phyloP scores from a whole-genome alignment of 2,888 invertebrate genomes.

The Clunio marinus region DNA sequence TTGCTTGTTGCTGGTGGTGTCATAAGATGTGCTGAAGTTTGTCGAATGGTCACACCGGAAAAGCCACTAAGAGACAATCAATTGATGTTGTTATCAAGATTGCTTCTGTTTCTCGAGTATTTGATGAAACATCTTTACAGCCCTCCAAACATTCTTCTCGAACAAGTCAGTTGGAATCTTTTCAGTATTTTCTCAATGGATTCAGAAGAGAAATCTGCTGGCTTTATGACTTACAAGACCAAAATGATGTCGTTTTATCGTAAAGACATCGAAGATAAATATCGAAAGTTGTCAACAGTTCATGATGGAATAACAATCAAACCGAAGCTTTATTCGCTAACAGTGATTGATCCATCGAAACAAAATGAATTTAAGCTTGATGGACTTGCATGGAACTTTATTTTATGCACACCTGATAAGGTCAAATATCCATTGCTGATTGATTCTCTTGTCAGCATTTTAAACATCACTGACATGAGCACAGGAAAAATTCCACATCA shows the following conservation, averaged over 20 bases:
- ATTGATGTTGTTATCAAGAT: constrained; percentile 73
- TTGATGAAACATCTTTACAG: constrained; percentile 94
- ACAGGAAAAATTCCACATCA: constrained; percentile 56
- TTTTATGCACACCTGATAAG: constrained; percentile 87
- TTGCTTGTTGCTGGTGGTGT: constrained; percentile 75
- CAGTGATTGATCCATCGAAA: constrained; percentile 60
- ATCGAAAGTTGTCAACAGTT: constrained; percentile 57
- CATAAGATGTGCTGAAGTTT: constrained; percentile 63
- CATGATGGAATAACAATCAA: constrained; percentile 69
- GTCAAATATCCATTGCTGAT: constrained; percentile 81
- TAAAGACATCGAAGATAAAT: constrained; percentile 71
- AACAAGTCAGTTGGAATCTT: constrained; percentile 83
- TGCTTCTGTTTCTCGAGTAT: constrained; percentile 86
- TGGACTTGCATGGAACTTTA: constrained; percentile 88
- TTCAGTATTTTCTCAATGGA: constrained; percentile 62
- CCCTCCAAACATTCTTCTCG: constrained; percentile 77
- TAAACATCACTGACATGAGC: constrained; percentile 73
- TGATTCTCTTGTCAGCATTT: constrained; percentile 77
- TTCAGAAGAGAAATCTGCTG: constrained; percentile 54
- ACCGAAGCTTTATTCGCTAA: constrained; percentile 87
- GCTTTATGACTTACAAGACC: constrained; percentile 53
- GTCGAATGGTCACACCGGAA: constrained; percentile 51
- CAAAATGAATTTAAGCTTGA: constrained; percentile 89
- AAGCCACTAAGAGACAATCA: constrained; percentile 57
- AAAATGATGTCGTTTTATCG: constrained; percentile 65